Evolutionary conservation across 1,140 invertebrate species (phyloP), one percentile per base, ranked within the genome.

Genomic region (Hetaerina americana): DNA sequence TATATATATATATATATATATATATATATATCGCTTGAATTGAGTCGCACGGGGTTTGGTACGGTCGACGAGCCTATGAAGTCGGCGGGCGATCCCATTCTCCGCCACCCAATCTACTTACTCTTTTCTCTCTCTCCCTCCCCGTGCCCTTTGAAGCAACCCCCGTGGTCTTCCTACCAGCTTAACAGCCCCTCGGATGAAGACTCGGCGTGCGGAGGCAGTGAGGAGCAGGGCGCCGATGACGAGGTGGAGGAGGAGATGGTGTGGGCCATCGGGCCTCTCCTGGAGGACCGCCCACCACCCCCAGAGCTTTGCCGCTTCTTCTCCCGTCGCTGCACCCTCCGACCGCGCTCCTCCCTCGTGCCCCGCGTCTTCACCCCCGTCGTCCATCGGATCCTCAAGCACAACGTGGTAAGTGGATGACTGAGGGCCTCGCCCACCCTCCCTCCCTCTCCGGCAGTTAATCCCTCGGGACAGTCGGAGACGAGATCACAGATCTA

Each of bases 331-430:
- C 84, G 87, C 76, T 88, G 87, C 77, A 81, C 82, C 70, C 81
- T 83, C 74, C 84, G 85, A 77, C 86, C 87, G 29, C 78, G 87
- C 66, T 88, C 86, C 29, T 81, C 84, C 71, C 80, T 88, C 28
- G 83, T 88, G 5, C 82, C 82, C 70, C 85, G 87, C 73, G 77
- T 87, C 12, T 87, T 93, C 66, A 88, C 88, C 12, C 89, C 90
- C 10, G 88, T 92, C 18, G 89, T 92, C 28, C 88, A 90, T 26
- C 84, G 91, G 66, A 93, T 92, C 75, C 84, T 94, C 57, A 94
- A 93, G 79, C 89, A 93, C 77, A 94, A 92, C 77, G 92, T 92
- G 78, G 86, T 87, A 78, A 84, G 82, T 80, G 57, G n/a, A n/a
- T n/a, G n/a, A n/a, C n/a, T n/a, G n/a, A n/a, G 5, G n/a, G n/a